A percentile compares a stretch with the other conserved stretches of the same genome.
phyloP scores from a whole-genome alignment of 2,797 vertebrate genomes.

The Scyliorhinus canicula region DNA sequence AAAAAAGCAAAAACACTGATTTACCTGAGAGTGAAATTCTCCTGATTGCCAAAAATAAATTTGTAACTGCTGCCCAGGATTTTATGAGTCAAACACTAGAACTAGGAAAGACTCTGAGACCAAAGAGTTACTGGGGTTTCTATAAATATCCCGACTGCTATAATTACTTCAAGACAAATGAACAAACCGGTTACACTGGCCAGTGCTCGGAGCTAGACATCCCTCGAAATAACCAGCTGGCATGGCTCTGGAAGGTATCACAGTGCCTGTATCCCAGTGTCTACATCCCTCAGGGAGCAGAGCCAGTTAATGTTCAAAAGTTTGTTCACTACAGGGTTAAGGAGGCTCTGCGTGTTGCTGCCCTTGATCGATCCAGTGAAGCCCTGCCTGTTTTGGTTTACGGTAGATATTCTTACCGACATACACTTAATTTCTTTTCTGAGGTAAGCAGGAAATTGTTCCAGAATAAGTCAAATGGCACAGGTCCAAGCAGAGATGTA shows the following conservation, averaged over 20 bases:
- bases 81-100: slow-evolving; percentile 70
- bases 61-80: slow-evolving; percentile 59
- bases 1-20: slow-evolving; percentile 48
- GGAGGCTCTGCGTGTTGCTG: slow-evolving; percentile 72
- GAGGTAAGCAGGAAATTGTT: slow-evolving; percentile 55
- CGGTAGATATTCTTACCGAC: slow-evolving; percentile 62
- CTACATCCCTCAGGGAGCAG: slow-evolving; percentile 54
- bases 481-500: neutral
- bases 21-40: slow-evolving; percentile 45
- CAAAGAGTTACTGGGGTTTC: slow-evolving; percentile 75
- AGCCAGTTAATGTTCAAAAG: slow-evolving; percentile 52
- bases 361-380: slow-evolving; percentile 39
- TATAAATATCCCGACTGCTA: slow-evolving; percentile 74
- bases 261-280: slow-evolving; percentile 80
- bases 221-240: slow-evolving; percentile 60
- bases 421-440: slow-evolving; percentile 61
- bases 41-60: slow-evolving; percentile 53
- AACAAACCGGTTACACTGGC: slow-evolving; percentile 62
- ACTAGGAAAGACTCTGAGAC: slow-evolving; percentile 51
- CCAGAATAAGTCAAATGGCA: neutral
- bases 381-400: slow-evolving; percentile 71
- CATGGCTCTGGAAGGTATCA: slow-evolving; percentile 73
- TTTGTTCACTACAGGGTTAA: slow-evolving; percentile 66
- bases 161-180: slow-evolving; percentile 57
- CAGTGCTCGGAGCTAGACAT: slow-evolving; percentile 56